A percentile compares a stretch with the other conserved stretches of the same genome.
phyloP scores from a whole-genome alignment of 2,113 vertebrate species.

The Falcunculus frontatus region DNA sequence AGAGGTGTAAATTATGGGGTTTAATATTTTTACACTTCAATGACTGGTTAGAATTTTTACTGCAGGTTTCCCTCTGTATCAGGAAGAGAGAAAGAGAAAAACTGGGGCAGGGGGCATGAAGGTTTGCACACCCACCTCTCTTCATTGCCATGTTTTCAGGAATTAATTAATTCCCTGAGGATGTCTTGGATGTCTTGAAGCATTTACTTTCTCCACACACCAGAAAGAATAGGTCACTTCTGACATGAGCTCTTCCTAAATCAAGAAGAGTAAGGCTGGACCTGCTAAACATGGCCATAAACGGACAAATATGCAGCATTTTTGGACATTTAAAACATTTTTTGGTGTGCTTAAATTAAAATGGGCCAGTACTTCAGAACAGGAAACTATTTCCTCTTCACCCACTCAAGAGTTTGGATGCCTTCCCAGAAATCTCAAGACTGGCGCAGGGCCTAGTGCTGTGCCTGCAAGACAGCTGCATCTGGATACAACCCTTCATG shows the following conservation, averaged over 20 bases:
- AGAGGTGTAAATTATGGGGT: not conserved
- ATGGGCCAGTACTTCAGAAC: slow-evolving; percentile 31
- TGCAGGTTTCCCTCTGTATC: not conserved
- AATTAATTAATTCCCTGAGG: not conserved
- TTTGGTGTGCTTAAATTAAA: not conserved
- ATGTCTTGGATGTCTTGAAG: not conserved
- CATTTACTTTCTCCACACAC: not conserved
- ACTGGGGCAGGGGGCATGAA: not conserved
- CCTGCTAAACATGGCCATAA: not conserved
- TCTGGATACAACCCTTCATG: slow-evolving; percentile 7
- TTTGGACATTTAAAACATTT: not conserved
- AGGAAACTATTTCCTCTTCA: slow-evolving; percentile 44
- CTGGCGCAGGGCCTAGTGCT: not conserved
- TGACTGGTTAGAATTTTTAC: not conserved
- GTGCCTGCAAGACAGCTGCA: slow-evolving; percentile 43
- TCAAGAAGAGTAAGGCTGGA: not conserved
- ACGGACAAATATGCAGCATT: not conserved
- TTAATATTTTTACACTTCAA: not conserved
- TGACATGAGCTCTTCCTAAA: not conserved
- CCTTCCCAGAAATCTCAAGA: slow-evolving; percentile 57
- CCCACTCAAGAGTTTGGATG: slow-evolving; percentile 47
- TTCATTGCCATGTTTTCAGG: not conserved
- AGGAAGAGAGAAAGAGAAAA: not conserved
- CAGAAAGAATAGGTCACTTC: not conserved
- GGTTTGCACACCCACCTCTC: not conserved